Evolutionary conservation across 2,888 invertebrate genomes (phyloP).

Genomic region (Oligia strigilis): DNA sequence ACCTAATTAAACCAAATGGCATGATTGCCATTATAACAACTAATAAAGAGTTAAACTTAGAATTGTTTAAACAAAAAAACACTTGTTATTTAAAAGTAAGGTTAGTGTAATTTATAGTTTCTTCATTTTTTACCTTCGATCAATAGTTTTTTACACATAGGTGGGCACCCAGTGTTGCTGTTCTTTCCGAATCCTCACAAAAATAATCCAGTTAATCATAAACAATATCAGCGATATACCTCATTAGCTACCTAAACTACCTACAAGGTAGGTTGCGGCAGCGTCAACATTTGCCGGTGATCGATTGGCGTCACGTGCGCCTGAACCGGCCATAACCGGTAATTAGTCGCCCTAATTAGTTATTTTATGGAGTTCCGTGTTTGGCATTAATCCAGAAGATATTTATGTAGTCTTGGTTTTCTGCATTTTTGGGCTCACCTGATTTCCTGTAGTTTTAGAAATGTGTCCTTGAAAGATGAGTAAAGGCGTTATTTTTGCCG

Average conservation of each 20-base stretch:
- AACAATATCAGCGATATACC: slow-evolving; percentile 27
- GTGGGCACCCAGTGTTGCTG: too few species aligned
- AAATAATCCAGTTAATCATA: slow-evolving; percentile 14
- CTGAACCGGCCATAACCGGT: slow-evolving; percentile 64
- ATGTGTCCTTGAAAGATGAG: background rate
- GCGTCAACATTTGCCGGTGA: slow-evolving; percentile 67
- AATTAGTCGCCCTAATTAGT: slow-evolving; percentile 72
- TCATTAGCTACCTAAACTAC: slow-evolving; percentile 50
- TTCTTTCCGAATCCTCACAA: background rate
- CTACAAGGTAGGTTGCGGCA: slow-evolving; percentile 48
- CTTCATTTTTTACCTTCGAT: background rate
- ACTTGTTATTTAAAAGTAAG: background rate
- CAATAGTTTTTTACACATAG: too few species aligned
- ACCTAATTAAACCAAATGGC: too few species aligned
- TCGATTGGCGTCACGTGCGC: slow-evolving; percentile 70
- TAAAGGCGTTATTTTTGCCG: background rate
- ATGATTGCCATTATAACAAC: too few species aligned
- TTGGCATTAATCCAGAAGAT: slow-evolving; percentile 55
- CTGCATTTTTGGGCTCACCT: background rate
- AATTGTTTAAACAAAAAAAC: background rate
- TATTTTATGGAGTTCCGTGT: slow-evolving; percentile 65
- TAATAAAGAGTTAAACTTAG: background rate
- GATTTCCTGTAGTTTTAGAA: background rate
- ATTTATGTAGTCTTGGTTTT: slow-evolving; percentile 30
- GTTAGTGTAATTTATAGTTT: background rate